phyloP scores from a whole-genome alignment of 2,113 vertebrate genomes.

The Chaetodon auriga region DNA sequence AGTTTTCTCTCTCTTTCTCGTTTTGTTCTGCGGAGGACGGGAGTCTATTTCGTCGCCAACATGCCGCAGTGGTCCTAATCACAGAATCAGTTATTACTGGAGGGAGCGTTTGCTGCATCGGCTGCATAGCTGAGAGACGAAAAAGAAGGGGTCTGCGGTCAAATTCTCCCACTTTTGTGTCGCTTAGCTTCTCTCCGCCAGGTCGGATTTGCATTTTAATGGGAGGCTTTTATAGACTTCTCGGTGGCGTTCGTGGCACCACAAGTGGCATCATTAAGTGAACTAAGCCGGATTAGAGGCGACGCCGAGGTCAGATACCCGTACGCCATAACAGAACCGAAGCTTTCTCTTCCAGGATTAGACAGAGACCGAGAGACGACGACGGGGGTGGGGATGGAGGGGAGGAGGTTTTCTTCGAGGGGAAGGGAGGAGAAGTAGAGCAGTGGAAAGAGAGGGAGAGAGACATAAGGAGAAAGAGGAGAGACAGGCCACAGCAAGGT shows the following conservation, averaged over 20 bases:
- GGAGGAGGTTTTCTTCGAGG: constrained; percentile 12
- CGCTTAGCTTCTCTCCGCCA: constrained; percentile 91
- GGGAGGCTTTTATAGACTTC: constrained; percentile 99
- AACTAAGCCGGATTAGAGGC: constrained; percentile 99
- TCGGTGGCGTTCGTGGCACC: constrained; percentile 92
- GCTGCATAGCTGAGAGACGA: constrained; percentile 58
- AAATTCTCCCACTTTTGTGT: constrained; percentile 93
- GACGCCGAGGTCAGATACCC: constrained; percentile 98
- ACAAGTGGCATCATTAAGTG: constrained; percentile 99
- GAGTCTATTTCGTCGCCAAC: constrained; percentile 89
- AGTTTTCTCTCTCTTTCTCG: constrained; percentile 81
- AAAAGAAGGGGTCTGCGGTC: constrained; percentile 83
- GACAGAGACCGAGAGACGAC: constrained; percentile 64
- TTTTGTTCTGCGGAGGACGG: constrained; percentile 82
- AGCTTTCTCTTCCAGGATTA: constrained; percentile 92
- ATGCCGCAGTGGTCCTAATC: constrained; percentile 91
- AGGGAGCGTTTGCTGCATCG: constrained; percentile 81
- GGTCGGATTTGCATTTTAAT: constrained; percentile 99
- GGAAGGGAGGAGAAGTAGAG: constrained; percentile 26
- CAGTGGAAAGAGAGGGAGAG: constrained; percentile 54
- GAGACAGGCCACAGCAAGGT: constrained; percentile 88
- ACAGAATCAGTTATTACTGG: constrained; percentile 92
- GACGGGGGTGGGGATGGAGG: neutral
- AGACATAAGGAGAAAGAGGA: constrained; percentile 78
- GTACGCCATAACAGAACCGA: constrained; percentile 89